Evolutionary conservation across 2,888 invertebrate genomes (phyloP), one percentile per base, ranked within the genome.

Genomic region (Lithosia quadra): DNA sequence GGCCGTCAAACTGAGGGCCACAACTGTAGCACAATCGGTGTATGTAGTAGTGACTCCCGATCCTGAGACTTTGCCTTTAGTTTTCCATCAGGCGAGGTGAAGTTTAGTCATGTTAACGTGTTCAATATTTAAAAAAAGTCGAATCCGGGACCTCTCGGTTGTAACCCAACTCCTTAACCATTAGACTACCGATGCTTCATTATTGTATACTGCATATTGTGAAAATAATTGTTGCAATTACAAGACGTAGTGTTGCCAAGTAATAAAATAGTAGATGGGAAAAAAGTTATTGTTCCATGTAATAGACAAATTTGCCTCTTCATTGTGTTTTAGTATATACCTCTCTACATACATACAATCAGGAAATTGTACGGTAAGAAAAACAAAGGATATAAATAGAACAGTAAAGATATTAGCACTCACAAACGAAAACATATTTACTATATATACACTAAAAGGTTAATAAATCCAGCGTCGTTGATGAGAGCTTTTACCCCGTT

Each of bases 401-500:
- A 65, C 24, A 34, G 24, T 71, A 74, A 69, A 69, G 67, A 69
- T 67, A 78, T 69, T 66, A 63, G 28, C 39, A 49, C 55, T 56
- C 60, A 9, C 62, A 67, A 49, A 66, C 15, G 60, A 68, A 65
- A 75, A 73, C 72, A 78, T 76, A 61, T 76, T 79, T 72, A 76
- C 33, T 76, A 67, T 71, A 67, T 71, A 58, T 33, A 71, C 59
- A 53, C 49, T 69, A 72, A 68, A 78, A 62, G 10, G 39, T 21
- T 63, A 34, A 76, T 78, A 79, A 71, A 69, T 69, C 59, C 24
- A 1, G 21, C 21, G 36, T 61, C 53, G 59, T 68, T 71, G 69
- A 66, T 67, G 62, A 18, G 33, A 34, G 24, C 21, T 53, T 71
- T 62, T 15, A 49, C 33, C 24, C 21, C 2, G 21, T 58, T n/a